A percentile compares a stretch with the other conserved stretches of the same genome.
These are phyloP conservation scores for Lontra canadensis DNA, from an alignment of 2,113 vertebrate species.

Conservation along the genomic window DNA sequence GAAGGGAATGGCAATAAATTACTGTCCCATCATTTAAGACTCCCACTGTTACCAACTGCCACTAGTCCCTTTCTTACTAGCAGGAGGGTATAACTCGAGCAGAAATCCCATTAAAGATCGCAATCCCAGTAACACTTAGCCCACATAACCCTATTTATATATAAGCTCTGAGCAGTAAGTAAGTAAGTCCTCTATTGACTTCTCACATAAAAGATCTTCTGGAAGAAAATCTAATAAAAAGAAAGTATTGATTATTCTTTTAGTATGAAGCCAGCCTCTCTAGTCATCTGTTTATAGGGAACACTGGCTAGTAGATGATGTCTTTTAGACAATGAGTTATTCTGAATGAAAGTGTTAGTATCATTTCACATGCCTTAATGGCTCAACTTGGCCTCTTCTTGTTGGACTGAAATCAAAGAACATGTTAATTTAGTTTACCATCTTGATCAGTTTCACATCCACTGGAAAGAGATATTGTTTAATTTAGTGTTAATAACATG, in stretches of 20 bases:
- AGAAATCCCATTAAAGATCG: background rate
- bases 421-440: background rate
- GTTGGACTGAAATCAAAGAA: background rate
- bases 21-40: background rate
- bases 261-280: background rate
- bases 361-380: background rate
- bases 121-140: background rate
- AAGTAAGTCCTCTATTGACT: background rate
- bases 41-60: background rate
- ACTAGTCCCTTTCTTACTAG: background rate
- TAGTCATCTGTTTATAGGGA: background rate
- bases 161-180: background rate
- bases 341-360: background rate
- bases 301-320: background rate
- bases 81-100: background rate
- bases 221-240: conserved; percentile 15
- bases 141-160: background rate
- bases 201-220: background rate
- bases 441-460: background rate
- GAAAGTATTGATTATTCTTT: background rate
- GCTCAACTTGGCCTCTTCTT: background rate
- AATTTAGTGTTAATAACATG: background rate
- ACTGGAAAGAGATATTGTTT: background rate
- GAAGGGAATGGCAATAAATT: background rate
- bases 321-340: background rate